These are phyloP conservation scores for Adineta ricciae DNA, from an alignment of 2,888 invertebrate genomes.

Conservation along the genomic window DNA sequence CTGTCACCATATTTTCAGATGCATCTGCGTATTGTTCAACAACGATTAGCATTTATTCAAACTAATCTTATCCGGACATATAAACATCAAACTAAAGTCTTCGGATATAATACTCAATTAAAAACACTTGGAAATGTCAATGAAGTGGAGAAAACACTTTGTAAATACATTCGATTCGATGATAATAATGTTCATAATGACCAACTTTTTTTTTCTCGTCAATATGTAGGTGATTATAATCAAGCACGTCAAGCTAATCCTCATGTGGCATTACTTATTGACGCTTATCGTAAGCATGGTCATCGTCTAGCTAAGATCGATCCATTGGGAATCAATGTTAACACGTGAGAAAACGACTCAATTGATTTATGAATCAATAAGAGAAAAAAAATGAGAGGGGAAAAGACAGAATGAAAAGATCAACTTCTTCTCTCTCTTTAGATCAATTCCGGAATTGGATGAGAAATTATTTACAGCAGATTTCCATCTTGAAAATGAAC, in stretches of 20 bases:
- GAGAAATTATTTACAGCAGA: background rate
- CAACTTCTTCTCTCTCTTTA: background rate
- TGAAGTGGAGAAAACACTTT: background rate
- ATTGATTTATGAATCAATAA: background rate
- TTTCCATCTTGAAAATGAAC: background rate
- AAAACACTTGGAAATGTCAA: conserved; percentile 18
- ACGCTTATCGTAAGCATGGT: conserved; percentile 31
- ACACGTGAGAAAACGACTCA: background rate
- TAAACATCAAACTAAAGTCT: conserved; percentile 11
- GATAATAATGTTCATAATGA: background rate
- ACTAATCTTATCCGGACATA: background rate
- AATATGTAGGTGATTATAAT: conserved; percentile 11
- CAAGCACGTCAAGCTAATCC: background rate
- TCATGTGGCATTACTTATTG: conserved; percentile 20
- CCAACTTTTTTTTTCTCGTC: background rate
- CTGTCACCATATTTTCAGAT: background rate
- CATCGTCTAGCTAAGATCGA: conserved; percentile 23
- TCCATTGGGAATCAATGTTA: conserved; percentile 18
- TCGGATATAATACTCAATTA: conserved; percentile 11
- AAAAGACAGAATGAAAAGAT: too few relatives aligned
- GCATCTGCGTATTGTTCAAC: background rate
- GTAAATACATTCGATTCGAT: background rate
- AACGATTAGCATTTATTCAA: background rate
- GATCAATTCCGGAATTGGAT: conserved; percentile 14
- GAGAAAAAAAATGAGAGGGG: background rate